Base-by-base conservation (phyloP, 2,113 vertebrate genomes). In the Sterna hirundo region DNA sequence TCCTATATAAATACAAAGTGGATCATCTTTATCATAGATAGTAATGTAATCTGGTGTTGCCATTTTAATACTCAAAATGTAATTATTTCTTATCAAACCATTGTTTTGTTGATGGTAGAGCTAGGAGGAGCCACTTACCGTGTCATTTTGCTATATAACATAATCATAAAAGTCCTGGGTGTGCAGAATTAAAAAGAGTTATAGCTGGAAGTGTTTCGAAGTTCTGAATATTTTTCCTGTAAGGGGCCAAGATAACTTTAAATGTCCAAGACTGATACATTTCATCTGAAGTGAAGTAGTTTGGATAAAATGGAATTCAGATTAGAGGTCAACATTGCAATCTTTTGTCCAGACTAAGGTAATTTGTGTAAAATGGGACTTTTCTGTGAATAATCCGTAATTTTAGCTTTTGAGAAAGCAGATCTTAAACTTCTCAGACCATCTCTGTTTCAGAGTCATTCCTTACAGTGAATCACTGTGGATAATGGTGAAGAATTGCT, bases 271-370 rank as follows among this genome's bases (percentile, higher is more conserved):
- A 80, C 86, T 92, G 77, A 69, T 89, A 62, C 26, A 51, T 92
- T 95, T 93, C 86, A 81, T 74, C 75, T 94, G 94, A 84, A 88
- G 88, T 42, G 75, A 82, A 91, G 80, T 89, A 70, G 78, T 92
- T 95, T 89, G 86, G 90, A 25, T 94, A 78, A 96, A 97, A 96
- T 94, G 83, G 96, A 91, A 97, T 94, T 94, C 92, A 96, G 86
- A 95, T 95, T 89, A 96, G 84, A 96, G 95, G 86, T 96, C 93
- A 92, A 70, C 83, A 46, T 88, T 94, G 88, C 92, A 96, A 96
- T 97, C 95, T 95, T 96, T 97, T 97, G 93, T 97, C 93, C 96
- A 96, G 93, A 62, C 96, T 93, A 93, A 80, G 90, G 82, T 97
- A 95, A 94, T 97, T 97, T 92, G 94, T 92, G 86, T 87, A 96